These are phyloP conservation scores for Trichosurus vulpecula DNA, from an alignment of 2,797 vertebrate genomes.

Conservation along the genomic window DNA sequence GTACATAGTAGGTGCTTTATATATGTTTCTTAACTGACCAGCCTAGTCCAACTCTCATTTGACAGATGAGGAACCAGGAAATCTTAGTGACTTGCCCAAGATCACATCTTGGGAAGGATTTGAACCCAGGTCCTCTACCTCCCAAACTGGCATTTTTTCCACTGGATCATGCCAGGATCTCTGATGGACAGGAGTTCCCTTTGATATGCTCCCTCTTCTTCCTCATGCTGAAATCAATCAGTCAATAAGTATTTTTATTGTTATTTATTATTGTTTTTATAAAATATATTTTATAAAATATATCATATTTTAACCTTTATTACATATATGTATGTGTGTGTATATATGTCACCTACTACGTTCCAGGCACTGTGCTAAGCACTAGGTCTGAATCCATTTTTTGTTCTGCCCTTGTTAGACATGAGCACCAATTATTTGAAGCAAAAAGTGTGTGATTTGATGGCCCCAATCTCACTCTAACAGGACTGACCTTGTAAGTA, in stretches of 20 bases:
- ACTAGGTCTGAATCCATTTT: neutral
- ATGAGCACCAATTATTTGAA: neutral
- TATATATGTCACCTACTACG: neutral
- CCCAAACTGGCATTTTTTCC: neutral
- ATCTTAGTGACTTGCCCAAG: neutral
- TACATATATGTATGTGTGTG: too few species aligned
- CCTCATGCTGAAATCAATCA: neutral
- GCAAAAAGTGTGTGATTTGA: neutral
- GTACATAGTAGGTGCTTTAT: neutral
- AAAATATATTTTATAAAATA: neutral
- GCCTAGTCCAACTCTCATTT: neutral
- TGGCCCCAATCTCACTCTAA: neutral
- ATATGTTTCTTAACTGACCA: neutral
- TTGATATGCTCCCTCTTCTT: neutral
- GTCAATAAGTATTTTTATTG: neutral
- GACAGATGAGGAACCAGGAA: too few species aligned
- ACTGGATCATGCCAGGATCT: neutral
- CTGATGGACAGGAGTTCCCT: neutral
- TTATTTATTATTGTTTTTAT: neutral
- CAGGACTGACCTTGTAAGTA: neutral
- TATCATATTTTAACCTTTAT: neutral
- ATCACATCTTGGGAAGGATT: neutral
- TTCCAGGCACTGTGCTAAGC: neutral
- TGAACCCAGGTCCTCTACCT: neutral
- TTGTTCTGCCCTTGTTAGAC: neutral